These are phyloP conservation scores for Pseudotriccus pelzelni DNA, from an alignment of 2,797 vertebrate genomes.

Conservation along the genomic window DNA sequence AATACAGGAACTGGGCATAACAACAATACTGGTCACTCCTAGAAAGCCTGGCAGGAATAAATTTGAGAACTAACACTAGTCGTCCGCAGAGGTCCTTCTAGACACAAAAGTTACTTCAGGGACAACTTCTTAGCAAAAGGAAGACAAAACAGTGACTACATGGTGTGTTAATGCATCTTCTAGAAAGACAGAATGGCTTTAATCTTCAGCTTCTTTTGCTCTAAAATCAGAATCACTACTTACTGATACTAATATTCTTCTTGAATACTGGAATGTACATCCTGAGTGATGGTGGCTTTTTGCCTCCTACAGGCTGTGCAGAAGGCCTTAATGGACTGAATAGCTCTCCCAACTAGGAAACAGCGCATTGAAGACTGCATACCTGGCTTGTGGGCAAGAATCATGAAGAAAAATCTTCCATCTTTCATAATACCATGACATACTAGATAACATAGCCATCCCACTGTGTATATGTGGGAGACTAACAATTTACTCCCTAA, in stretches of 20 bases:
- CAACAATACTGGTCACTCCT: not conserved
- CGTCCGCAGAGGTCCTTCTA: not conserved
- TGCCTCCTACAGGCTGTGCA: not conserved
- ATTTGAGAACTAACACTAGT: not conserved
- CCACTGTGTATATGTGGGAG: not conserved
- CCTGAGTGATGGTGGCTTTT: not conserved
- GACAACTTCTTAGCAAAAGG: not conserved
- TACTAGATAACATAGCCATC: not conserved
- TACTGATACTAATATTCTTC: not conserved
- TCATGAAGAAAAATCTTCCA: not conserved
- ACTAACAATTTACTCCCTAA: not conserved
- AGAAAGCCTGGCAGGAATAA: not conserved
- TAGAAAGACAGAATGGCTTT: not conserved
- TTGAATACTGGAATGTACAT: not conserved
- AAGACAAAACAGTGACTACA: not conserved
- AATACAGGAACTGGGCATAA: not conserved
- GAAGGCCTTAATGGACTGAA: not conserved
- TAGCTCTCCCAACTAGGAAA: fast-evolving
- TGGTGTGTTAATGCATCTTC: not conserved
- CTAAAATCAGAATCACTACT: not conserved
- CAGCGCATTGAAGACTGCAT: not conserved
- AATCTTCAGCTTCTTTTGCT: not conserved
- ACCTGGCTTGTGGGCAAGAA: not conserved
- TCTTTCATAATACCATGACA: not conserved
- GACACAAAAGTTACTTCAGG: not conserved